A percentile compares a stretch with the other conserved stretches of the same genome.
Evolutionary conservation across 2,113 vertebrate species (phyloP).

Genomic region (chimpanzee (Pan troglodytes)): NHGRI_mPanTro3-v2.1_pri NC_072414.2:30442001-30442500

Average conservation of each 20-base stretch:
- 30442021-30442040: not conserved
- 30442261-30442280: not conserved
- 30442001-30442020: not conserved
- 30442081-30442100: not conserved
- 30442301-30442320: not conserved
- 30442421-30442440: not conserved
- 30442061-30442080: not conserved
- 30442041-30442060: not conserved
- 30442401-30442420: not conserved
- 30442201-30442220: not conserved
- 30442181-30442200: not conserved
- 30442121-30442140: not conserved
- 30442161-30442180: not conserved
- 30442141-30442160: not conserved
- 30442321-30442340: not conserved
- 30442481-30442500: not conserved
- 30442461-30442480: not conserved
- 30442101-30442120: not conserved
- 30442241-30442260: constrained; percentile 8
- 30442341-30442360: not conserved
- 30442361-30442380: not conserved
- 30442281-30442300: not conserved
- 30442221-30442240: not conserved
- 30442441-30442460: not conserved
- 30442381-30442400: constrained; percentile 20